phyloP scores from a whole-genome alignment of 2,888 invertebrate species.

The Himalopsyche japonica region DNA sequence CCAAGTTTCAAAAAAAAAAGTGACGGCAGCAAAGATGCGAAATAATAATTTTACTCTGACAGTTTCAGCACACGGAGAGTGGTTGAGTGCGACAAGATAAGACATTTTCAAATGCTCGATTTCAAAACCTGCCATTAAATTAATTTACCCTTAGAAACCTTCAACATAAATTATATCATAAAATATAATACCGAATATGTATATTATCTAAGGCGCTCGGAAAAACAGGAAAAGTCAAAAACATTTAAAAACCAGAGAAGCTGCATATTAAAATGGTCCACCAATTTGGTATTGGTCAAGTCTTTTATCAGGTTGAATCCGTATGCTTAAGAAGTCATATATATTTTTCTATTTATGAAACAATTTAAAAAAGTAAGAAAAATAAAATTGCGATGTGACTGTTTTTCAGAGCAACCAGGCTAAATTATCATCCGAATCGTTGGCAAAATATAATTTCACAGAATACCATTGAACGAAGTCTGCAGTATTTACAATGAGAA shows the following conservation, averaged over 20 bases:
- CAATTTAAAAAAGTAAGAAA: no score
- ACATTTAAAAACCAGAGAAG: background rate
- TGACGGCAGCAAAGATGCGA: no score
- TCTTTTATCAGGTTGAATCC: no score
- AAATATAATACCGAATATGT: conserved; percentile 16
- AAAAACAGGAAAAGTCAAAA: background rate
- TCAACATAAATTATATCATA: background rate
- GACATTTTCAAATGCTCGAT: background rate
- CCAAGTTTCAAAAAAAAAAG: no score
- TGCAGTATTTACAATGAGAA: background rate
- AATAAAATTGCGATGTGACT: background rate
- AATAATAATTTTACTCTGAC: background rate
- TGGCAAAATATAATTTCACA: background rate
- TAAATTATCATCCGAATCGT: background rate
- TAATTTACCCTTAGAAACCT: conserved; percentile 17
- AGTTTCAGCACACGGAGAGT: background rate
- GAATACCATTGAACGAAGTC: background rate
- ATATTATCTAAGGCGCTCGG: background rate
- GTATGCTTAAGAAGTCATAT: no score
- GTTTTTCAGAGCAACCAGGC: background rate
- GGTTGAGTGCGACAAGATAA: background rate
- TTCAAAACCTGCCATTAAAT: conserved; percentile 11
- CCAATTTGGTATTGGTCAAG: background rate
- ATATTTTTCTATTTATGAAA: no score
- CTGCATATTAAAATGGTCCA: background rate